A percentile compares a stretch with the other conserved stretches of the same genome.
Conservation (phyloP, 1,140 invertebrate genomes). For the Teleopsis dalmanni region DNA sequence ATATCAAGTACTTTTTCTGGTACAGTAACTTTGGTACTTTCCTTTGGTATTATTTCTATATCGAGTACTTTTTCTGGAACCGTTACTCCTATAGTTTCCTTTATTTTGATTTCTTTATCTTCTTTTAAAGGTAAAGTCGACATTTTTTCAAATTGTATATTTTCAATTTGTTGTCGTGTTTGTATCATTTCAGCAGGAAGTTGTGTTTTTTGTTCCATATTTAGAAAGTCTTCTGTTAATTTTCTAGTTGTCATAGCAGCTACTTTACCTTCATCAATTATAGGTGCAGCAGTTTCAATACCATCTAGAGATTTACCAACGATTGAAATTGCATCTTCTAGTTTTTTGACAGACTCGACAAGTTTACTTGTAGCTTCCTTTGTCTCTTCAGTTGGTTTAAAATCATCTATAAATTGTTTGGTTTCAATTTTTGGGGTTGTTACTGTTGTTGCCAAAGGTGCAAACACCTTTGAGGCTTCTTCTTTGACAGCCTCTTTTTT, state of each 20-base stretch:
- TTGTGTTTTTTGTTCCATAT: conserved; percentile 13
- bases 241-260: conserved; percentile 18
- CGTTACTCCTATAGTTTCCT: neutral
- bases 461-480: too few species aligned
- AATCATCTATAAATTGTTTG: too few species aligned
- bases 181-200: neutral
- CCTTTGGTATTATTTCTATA: too few species aligned
- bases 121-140: conserved; percentile 13
- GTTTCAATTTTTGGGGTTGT: too few species aligned
- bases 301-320: conserved; percentile 18
- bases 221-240: conserved; percentile 25
- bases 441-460: neutral
- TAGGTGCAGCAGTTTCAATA: conserved; percentile 32
- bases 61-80: too few species aligned
- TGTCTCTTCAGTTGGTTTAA: neutral
- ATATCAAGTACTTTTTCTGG: neutral
- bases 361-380: neutral
- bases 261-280: conserved; percentile 13
- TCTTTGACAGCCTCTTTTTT: conserved; percentile 4
- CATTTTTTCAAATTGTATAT: conserved; percentile 17
- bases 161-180: conserved; percentile 15
- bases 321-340: neutral
- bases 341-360: conserved; percentile 6
- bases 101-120: neutral
- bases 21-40: too few species aligned